Conservation (phyloP, 2,797 vertebrate genomes). For the Argentina silus region DNA sequence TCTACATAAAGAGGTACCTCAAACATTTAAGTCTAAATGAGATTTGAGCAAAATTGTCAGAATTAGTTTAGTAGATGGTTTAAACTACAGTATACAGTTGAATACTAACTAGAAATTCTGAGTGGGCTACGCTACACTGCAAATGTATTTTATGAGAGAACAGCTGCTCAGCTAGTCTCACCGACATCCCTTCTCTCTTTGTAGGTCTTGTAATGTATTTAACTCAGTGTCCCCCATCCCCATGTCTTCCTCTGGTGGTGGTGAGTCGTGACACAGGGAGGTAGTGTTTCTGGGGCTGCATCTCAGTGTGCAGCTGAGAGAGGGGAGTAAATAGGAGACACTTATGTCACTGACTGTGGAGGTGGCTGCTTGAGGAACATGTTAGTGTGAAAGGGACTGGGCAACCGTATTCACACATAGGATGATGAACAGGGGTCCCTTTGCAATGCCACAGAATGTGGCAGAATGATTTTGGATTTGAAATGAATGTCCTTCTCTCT, state of each 20-base stretch:
- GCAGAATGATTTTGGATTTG: not conserved
- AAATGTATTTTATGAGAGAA: not conserved
- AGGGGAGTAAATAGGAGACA: slow-evolving; percentile 74
- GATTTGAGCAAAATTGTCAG: too few relatives aligned
- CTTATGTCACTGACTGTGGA: slow-evolving; percentile 68
- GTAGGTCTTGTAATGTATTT: slow-evolving; percentile 30
- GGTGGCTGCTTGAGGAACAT: slow-evolving; percentile 76
- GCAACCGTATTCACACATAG: slow-evolving; percentile 63
- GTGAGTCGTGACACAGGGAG: slow-evolving; percentile 71
- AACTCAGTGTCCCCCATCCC: slow-evolving; percentile 33
- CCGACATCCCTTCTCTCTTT: slow-evolving; percentile 24
- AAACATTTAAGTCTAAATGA: too few relatives aligned
- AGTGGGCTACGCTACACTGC: too few relatives aligned
- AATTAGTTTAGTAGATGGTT: too few relatives aligned
- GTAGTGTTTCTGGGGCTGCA: slow-evolving; percentile 74
- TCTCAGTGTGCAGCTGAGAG: slow-evolving; percentile 81
- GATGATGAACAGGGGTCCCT: slow-evolving; percentile 33
- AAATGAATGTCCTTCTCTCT: slow-evolving; percentile 31
- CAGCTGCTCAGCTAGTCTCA: slow-evolving; percentile 32
- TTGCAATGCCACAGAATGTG: slow-evolving; percentile 26
- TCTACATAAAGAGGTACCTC: too few relatives aligned
- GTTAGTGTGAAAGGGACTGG: slow-evolving; percentile 47
- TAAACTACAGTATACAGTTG: too few relatives aligned
- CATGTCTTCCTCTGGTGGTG: slow-evolving; percentile 50
- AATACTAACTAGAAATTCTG: too few relatives aligned